A percentile compares a stretch with the other conserved stretches of the same genome.
phyloP scores from a whole-genome alignment of 2,888 invertebrate genomes.

The Neocrepidodera transversa region DNA sequence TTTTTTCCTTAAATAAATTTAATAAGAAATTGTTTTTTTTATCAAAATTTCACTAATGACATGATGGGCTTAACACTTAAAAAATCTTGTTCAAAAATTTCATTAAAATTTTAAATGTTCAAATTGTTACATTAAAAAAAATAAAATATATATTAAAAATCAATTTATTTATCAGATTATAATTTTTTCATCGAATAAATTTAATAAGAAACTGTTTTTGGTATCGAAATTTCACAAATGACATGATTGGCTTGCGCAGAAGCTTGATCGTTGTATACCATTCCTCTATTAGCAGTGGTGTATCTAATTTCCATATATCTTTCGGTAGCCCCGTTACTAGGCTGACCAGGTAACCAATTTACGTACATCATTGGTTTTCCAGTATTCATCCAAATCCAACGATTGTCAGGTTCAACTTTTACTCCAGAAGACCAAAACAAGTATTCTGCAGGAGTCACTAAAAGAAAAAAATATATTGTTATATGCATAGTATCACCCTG shows the following conservation, averaged over 20 bases:
- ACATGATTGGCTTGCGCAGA: not conserved
- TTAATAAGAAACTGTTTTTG: conserved; percentile 3
- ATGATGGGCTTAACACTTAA: too few relatives aligned
- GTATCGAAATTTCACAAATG: not conserved
- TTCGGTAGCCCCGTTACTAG: conserved; percentile 7
- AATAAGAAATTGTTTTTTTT: too few relatives aligned
- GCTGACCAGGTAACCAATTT: conserved; percentile 7
- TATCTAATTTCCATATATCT: conserved; percentile 9
- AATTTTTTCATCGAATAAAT: not conserved
- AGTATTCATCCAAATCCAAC: conserved; percentile 1
- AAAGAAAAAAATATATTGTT: too few relatives aligned
- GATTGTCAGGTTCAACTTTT: conserved; percentile 8
- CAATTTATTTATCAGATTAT: too few relatives aligned
- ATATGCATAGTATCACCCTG: too few relatives aligned
- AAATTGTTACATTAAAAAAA: too few relatives aligned
- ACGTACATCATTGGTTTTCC: conserved; percentile 6
- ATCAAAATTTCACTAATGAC: too few relatives aligned
- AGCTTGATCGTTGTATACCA: conserved; percentile 9
- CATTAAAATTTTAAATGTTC: too few relatives aligned
- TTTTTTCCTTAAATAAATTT: too few relatives aligned
- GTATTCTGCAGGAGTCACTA: conserved; percentile 1
- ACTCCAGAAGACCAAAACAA: conserved; percentile 9
- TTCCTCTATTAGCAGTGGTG: conserved; percentile 1
- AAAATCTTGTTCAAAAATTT: too few relatives aligned
- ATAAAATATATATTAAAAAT: too few relatives aligned